Evolutionary conservation across 2,888 invertebrate species (phyloP), one percentile per base, ranked within the genome.

Genomic region (Conus canariensis): DNA sequence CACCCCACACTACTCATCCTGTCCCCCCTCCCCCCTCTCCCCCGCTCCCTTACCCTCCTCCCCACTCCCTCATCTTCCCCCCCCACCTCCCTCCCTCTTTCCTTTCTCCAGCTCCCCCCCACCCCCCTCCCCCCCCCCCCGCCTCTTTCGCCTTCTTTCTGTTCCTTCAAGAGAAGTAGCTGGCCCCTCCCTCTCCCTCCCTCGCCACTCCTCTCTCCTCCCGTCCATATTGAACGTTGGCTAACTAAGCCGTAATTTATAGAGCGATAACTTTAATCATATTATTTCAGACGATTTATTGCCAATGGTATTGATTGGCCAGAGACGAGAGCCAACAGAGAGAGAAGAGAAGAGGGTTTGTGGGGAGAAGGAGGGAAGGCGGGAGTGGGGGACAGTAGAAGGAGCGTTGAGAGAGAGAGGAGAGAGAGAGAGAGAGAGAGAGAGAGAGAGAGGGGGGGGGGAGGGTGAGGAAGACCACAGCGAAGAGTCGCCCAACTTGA

Each of bases 191-290:
- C 77, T 16, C 77, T 77, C 56, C 5, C 9, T 22, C 58, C 10
- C 82, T 22, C 10, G 58, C 9, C 56, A 58, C 22, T 83, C 19
- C 22, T 22, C 77, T 30, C 30, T 25, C 60, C 77, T 58, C 77
- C 60, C 59, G 85, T 80, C 85, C 88, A 87, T 83, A 88, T 89
- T 89, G 89, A 87, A 64, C 56, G 87, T 74, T 83, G 67, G 89
- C 83, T 89, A 89, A 64, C 91, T 87, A 90, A 89, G 89, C 90
- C 91, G 89, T 91, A 91, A 91, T 91, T 91, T 91, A 91, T 91
- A 90, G 90, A 91, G 91, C 88, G 91, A 91, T 91, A 91, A 91
- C 91, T 90, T 91, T 91, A 91, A 91, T 91, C 90, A 91, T 90
- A 91, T 91, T 91, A 91, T 91, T 90, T 89, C 87, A 87, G 87